Evolutionary conservation across 2,113 vertebrate species (phyloP).

Genomic region (Pungitius pungitius): DNA sequence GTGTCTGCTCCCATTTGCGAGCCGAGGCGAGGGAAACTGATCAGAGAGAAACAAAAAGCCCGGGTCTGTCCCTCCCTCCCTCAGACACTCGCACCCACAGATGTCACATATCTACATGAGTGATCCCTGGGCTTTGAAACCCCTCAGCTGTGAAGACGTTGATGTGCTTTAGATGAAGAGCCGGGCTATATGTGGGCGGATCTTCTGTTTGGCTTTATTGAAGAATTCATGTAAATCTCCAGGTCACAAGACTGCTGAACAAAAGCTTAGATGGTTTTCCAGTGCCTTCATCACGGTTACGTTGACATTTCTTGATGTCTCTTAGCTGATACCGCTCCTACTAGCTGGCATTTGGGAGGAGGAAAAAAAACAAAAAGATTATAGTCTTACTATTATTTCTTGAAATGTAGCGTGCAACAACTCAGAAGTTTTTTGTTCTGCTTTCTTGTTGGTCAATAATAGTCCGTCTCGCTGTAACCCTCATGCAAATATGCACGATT

Average conservation of each 20-base stretch:
- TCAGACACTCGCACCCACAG: conserved; percentile 31
- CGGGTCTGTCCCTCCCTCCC: conserved; percentile 30
- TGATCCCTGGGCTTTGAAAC: conserved; percentile 53
- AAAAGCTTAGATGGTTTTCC: conserved; percentile 51
- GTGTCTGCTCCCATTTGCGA: conserved; percentile 10
- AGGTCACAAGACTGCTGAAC: conserved; percentile 62
- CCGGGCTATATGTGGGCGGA: conserved; percentile 43
- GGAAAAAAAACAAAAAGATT: conserved; percentile 21
- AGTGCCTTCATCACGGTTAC: conserved; percentile 40
- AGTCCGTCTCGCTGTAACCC: conserved; percentile 45
- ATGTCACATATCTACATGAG: conserved; percentile 53
- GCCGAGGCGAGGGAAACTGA: conserved; percentile 34
- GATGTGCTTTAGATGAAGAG: conserved; percentile 51
- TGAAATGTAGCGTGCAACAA: conserved; percentile 22
- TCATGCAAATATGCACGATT: conserved; percentile 68
- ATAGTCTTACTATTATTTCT: conserved; percentile 41
- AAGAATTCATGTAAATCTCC: conserved; percentile 68
- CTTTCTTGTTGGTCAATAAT: conserved; percentile 64
- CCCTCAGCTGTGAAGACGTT: conserved; percentile 54
- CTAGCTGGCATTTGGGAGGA: conserved; percentile 42
- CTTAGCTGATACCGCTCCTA: conserved; percentile 33
- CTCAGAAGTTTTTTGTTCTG: conserved; percentile 24
- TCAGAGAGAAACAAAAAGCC: conserved; percentile 50
- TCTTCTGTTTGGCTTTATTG: conserved; percentile 43
- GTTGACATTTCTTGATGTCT: conserved; percentile 56